Percentiles rank a stretch among this genome's conserved stretches.
phyloP scores from a whole-genome alignment of 2,797 vertebrate species.

The Linurgus olivaceus region DNA sequence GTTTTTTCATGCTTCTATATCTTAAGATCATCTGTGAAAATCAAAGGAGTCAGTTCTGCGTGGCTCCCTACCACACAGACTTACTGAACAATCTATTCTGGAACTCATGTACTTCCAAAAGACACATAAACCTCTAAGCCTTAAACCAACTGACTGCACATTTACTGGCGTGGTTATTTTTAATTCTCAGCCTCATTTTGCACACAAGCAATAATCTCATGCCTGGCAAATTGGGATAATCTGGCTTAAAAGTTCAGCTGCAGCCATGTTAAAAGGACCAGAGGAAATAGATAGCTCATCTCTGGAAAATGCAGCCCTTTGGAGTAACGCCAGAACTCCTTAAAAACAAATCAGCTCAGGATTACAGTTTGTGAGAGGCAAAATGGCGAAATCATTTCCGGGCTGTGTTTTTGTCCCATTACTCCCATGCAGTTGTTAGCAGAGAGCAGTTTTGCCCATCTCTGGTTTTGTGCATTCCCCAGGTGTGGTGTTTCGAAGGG shows the following conservation, averaged over 20 bases:
- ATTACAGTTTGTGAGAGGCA: constrained; percentile 48
- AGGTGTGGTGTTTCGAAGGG: neutral
- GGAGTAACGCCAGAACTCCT: constrained; percentile 36
- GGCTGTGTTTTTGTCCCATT: neutral
- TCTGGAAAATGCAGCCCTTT: constrained; percentile 67
- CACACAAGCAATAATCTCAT: constrained; percentile 48
- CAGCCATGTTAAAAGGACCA: constrained; percentile 75
- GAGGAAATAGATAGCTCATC: constrained; percentile 69
- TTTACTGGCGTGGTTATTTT: neutral
- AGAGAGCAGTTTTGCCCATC: neutral
- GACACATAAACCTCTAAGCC: constrained; percentile 10
- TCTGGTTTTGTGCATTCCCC: neutral
- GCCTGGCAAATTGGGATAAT: constrained; percentile 78
- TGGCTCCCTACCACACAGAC: neutral
- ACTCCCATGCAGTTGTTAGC: neutral
- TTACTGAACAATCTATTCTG: neutral
- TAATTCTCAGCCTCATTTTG: constrained; percentile 4
- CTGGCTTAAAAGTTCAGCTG: constrained; percentile 77
- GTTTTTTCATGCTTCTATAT: neutral
- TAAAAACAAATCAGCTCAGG: constrained; percentile 42
- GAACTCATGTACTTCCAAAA: neutral
- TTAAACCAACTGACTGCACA: neutral
- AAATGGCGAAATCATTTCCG: constrained; percentile 31
- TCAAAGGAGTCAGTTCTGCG: neutral
- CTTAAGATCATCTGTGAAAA: neutral